Conservation (phyloP, 2,797 vertebrate species). For the Amblyopsis hoosieri region DNA sequence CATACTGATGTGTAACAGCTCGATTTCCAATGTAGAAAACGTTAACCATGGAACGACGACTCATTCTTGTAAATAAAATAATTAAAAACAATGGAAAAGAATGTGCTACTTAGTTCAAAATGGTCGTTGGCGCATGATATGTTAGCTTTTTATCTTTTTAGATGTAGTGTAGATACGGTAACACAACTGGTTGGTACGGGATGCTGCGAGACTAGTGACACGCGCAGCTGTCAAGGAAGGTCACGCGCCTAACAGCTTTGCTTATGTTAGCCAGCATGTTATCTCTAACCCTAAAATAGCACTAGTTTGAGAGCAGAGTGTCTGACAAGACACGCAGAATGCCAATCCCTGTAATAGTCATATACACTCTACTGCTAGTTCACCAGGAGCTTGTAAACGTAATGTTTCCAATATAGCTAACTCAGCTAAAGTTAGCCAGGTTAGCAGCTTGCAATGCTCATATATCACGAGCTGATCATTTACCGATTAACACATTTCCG, state of each 20-base stretch:
- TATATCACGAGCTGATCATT: not conserved
- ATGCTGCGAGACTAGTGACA: conserved; percentile 9
- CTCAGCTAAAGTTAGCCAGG: conserved; percentile 40
- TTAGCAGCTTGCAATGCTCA: conserved; percentile 24
- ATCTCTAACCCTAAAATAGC: not conserved
- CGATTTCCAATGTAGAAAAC: conserved; percentile 51
- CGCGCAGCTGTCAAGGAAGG: conserved; percentile 34
- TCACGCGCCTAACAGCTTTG: conserved; percentile 24
- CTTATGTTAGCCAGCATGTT: not conserved
- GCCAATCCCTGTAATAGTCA: too few species aligned
- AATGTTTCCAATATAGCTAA: conserved; percentile 2
- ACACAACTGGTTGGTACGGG: conserved; percentile 11
- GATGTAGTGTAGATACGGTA: conserved; percentile 7
- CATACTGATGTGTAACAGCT: conserved; percentile 29
- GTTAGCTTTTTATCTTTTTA: too few species aligned
- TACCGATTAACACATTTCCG: not conserved
- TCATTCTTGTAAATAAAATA: conserved; percentile 55
- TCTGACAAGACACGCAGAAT: not conserved
- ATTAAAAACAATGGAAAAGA: not conserved
- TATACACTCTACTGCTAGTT: not conserved
- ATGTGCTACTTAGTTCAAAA: not conserved
- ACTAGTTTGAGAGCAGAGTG: not conserved
- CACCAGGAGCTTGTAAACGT: not conserved
- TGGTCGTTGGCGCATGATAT: too few species aligned
- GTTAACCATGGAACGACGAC: conserved; percentile 43